Conservation (phyloP, 2,888 invertebrate genomes). For the Fissipunctia ypsillon region DNA sequence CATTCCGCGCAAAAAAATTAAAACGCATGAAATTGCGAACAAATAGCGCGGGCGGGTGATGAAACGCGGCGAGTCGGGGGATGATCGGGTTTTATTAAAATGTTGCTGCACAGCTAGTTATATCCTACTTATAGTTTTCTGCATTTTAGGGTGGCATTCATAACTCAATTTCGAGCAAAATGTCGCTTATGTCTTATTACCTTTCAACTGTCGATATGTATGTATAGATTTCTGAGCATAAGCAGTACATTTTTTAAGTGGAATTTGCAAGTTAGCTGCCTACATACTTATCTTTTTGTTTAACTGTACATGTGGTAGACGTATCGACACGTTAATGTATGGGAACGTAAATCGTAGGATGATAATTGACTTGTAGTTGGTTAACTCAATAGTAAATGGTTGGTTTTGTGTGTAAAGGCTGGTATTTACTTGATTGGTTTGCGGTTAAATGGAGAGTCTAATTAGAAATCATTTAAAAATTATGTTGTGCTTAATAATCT, state of each 20-base stretch:
- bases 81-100: too few species aligned
- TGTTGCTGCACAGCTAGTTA: too few species aligned
- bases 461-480: slow-evolving; percentile 31
- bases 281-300: not conserved
- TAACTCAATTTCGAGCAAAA: too few species aligned
- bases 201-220: too few species aligned
- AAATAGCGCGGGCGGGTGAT: too few species aligned
- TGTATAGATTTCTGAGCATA: not conserved
- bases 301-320: slow-evolving; percentile 6
- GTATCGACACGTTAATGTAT: slow-evolving; percentile 16
- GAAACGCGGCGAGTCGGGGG: too few species aligned
- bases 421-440: slow-evolving; percentile 16
- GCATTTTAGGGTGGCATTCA: too few species aligned
- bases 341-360: slow-evolving; percentile 20
- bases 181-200: too few species aligned
- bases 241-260: not conserved
- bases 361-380: slow-evolving; percentile 40
- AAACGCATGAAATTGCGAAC: too few species aligned
- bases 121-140: too few species aligned
- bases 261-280: not conserved
- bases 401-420: slow-evolving; percentile 17
- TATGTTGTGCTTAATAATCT: not conserved
- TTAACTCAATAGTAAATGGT: slow-evolving; percentile 32
- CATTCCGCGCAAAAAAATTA: too few species aligned
- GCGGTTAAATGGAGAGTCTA: slow-evolving; percentile 11